Base-by-base conservation (phyloP, 2,113 vertebrate species). In the Rhagologus leucostigma region DNA sequence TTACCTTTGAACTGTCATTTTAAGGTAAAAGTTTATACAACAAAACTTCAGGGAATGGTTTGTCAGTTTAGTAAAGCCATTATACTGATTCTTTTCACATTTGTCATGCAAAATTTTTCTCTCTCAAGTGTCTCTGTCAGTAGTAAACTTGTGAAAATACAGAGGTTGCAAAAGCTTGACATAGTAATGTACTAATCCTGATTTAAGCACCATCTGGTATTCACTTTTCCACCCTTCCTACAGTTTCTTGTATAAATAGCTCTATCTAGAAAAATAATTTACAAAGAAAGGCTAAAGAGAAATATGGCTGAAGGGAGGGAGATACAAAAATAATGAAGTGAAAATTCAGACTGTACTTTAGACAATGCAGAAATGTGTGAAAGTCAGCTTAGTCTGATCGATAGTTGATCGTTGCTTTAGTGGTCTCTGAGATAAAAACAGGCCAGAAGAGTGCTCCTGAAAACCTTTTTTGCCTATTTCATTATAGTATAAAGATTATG, bases 31-130 rank as follows among this genome's bases (percentile, higher is more conserved):
- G 84, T 85, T 97, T 91, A 95, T 95, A 93, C 93, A 95, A 93
- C 80, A 96, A 84, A 95, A 92, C 84, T 97, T 92, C 77, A 95
- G 95, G 90, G 62, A 55, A 94, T 91, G 50, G 53, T 96, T 84
- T 97, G 89, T 98, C 97, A 97, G 93, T 98, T 98, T 91, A 98
- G 80, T 97, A 95, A 98, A 87, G 18, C 7, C 10, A n/a, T 42
- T 9, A 15, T 32, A 71, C 15, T 33, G 50, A 32, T 32, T 60
- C 55, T 49, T 59, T 73, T 73, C 21, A 29, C 32, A 35, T 65
- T 56, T 74, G 8, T 30, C 39, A 42, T 27, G 27, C 23, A 65
- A 47, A 44, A 14, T 26, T 26, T 62, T 63, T 74, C 17, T 46
- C 24, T 67, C 41, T 30, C 16, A 59, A 37, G 8, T 32, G 9